Base-by-base conservation (phyloP, 2,113 vertebrate species). In the Macaca mulatta region DNA sequence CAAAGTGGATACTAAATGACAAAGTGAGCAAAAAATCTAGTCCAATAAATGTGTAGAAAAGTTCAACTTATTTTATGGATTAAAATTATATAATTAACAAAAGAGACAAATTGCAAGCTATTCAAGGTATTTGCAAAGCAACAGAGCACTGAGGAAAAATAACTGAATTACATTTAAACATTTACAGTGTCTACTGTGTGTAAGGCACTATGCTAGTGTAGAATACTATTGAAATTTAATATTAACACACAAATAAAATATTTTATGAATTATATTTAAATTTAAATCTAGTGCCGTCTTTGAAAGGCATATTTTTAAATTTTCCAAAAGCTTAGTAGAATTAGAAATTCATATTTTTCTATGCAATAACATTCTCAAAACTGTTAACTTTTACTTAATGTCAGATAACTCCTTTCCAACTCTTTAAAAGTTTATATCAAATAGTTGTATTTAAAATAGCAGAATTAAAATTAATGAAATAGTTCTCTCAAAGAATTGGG, bases 391-490 rank as follows among this genome's bases (percentile, higher is more conserved):
- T 90, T 83, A 25, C 18, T 90, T 45, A 57, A 48, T 13, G 43
- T 78, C 57, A 30, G 10, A 69, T 20, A 81, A 45, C 32, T 50
- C 6, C 18, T 85, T 75, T 52, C 23, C 3, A 89, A 27, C 6
- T 78, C 35, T 35, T 48, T 83, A 8, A 48, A 89, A 70, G 40
- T 77, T 61, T 12, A 2, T n/a, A 55, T 69, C 43, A 50, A 69
- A 18, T 84, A 45, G 6, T 13, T 85, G 25, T 57, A 69, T 79
- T 92, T 95, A 82, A 67, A 70, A 72, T 3, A 40, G 32, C 43
- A 91, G 22, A 84, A 91, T 83, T 91, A 83, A 83, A 87, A 84
- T 91, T 83, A 32, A 32, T 84, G 61, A 84, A 88, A 72, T 83
- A 93, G 64, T 87, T 35, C 23, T 85, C 25, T 87, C 25, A 90